phyloP scores from a whole-genome alignment of 2,113 vertebrate species.

The Pygoscelis antarcticus region DNA sequence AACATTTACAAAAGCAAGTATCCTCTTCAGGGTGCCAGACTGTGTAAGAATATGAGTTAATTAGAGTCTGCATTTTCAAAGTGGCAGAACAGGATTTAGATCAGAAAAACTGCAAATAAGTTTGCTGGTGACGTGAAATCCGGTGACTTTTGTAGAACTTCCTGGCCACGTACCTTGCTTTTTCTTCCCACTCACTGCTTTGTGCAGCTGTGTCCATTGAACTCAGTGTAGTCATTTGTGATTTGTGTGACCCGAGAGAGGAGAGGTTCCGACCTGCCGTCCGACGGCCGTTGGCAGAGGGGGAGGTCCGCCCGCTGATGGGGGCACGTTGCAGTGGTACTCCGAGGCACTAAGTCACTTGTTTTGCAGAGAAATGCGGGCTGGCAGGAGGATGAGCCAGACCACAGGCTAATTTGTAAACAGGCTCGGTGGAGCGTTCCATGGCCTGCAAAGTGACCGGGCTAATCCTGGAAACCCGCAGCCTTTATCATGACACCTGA shows the following conservation, averaged over 20 bases:
- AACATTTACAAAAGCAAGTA: background rate
- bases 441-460: background rate
- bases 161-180: background rate
- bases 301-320: accelerated
- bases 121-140: background rate
- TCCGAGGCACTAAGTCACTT: background rate
- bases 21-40: background rate
- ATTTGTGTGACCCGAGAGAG: background rate
- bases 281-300: background rate
- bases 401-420: background rate
- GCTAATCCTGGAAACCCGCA: background rate
- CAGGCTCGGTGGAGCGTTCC: background rate
- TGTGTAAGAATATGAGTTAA: background rate
- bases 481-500: background rate
- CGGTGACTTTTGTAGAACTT: background rate
- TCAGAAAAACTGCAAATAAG: background rate
- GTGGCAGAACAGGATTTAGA: background rate
- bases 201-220: background rate
- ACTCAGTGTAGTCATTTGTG: accelerated
- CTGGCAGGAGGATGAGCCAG: background rate
- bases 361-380: background rate
- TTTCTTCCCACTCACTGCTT: background rate
- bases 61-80: slow-evolving; percentile 13
- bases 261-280: accelerated
- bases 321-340: accelerated